A percentile compares a stretch with the other conserved stretches of the same genome.
These are phyloP conservation scores for Vanessa cardui DNA, from an alignment of 2,888 invertebrate species.

Conservation along the genomic window DNA sequence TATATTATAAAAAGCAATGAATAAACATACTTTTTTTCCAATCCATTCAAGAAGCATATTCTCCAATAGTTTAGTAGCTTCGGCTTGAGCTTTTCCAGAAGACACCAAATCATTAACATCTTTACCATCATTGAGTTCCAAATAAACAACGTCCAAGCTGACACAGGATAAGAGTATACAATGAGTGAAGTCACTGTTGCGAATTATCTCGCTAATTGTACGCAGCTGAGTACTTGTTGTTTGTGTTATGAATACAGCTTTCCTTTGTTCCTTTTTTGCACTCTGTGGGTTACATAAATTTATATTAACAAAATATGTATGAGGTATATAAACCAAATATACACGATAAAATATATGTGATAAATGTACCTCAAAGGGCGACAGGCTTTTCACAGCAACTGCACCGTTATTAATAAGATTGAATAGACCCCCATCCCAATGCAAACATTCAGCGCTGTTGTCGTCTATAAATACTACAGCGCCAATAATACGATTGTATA, in stretches of 20 bases:
- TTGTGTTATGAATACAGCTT: constrained; percentile 83
- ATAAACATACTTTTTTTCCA: constrained; percentile 75
- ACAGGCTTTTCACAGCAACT: constrained; percentile 84
- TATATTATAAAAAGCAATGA: too few relatives aligned
- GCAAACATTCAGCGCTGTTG: constrained; percentile 84
- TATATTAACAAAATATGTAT: not conserved
- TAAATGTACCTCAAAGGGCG: constrained; percentile 82
- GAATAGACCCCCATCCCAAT: constrained; percentile 87
- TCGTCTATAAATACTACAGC: constrained; percentile 86
- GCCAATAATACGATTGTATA: constrained; percentile 83
- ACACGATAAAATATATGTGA: not conserved
- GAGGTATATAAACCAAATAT: not conserved
- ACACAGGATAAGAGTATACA: constrained; percentile 84
- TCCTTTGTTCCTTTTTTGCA: constrained; percentile 64
- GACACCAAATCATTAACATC: constrained; percentile 66
- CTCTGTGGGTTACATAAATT: constrained; percentile 48
- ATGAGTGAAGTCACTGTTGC: constrained; percentile 83
- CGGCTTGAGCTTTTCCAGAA: constrained; percentile 58
- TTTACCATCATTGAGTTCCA: constrained; percentile 67
- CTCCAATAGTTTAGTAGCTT: constrained; percentile 65
- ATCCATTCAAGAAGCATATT: constrained; percentile 78
- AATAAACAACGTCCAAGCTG: constrained; percentile 79
- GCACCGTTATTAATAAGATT: constrained; percentile 84
- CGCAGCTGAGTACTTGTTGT: constrained; percentile 79
- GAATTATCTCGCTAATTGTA: constrained; percentile 83